phyloP scores from a whole-genome alignment of 1,140 invertebrate genomes.

The Cecropterus lyciades region DNA sequence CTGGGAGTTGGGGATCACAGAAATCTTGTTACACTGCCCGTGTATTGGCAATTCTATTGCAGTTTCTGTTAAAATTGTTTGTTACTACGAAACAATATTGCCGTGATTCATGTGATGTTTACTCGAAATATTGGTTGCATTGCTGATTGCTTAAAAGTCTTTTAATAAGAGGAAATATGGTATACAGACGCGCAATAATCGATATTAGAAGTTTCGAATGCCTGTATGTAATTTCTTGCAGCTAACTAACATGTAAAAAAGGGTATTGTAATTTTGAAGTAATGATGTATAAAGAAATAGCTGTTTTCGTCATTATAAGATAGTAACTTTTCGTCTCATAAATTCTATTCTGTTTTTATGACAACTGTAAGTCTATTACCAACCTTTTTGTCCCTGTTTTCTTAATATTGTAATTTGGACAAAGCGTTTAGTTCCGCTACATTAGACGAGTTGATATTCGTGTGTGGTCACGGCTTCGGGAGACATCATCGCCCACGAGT shows the following conservation, averaged over 20 bases:
- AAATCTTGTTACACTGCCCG: constrained; percentile 47
- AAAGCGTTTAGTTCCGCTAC: constrained; percentile 40
- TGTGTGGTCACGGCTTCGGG: constrained; percentile 35
- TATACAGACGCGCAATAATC: no score
- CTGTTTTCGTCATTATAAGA: no score
- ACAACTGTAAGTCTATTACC: not conserved
- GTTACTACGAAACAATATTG: not conserved
- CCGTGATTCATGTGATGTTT: no score
- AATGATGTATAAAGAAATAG: no score
- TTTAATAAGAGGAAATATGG: no score
- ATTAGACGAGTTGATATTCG: constrained; percentile 36
- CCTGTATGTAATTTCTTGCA: no score
- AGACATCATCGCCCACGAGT: constrained; percentile 44
- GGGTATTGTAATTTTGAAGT: no score
- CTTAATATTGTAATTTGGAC: constrained; percentile 35
- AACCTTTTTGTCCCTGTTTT: constrained; percentile 17
- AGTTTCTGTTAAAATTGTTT: constrained; percentile 27
- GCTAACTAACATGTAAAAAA: no score
- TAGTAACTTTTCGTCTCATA: not conserved
- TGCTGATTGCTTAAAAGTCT: no score
- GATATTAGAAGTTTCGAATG: no score
- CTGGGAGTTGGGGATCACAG: constrained; percentile 54
- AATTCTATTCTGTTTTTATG: not conserved
- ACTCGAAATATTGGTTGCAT: no score
- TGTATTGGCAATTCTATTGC: constrained; percentile 37